Evolutionary conservation across 2,113 vertebrate species (phyloP).

Genomic region (Channa maculata): DNA sequence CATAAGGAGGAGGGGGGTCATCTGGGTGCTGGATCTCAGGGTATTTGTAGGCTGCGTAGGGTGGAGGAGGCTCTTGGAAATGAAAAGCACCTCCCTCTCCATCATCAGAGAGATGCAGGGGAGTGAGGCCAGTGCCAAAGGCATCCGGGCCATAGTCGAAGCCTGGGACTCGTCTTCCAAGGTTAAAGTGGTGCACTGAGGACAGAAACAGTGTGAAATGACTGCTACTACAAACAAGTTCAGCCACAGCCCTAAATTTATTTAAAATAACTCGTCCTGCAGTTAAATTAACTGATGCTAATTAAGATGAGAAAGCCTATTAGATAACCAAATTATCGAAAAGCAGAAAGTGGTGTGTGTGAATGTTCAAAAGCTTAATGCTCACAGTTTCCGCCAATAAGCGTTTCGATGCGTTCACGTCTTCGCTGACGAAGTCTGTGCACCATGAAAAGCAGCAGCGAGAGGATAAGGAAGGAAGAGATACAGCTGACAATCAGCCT

Average conservation of each 20-base stretch:
- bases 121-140: slow-evolving; percentile 96
- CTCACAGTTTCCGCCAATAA: slow-evolving; percentile 97
- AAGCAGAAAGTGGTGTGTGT: not conserved
- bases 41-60: slow-evolving; percentile 97
- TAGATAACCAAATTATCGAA: not conserved
- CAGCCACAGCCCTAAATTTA: not conserved
- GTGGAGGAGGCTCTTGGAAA: slow-evolving; percentile 96
- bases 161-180: slow-evolving; percentile 95
- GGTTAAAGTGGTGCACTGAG: slow-evolving; percentile 96
- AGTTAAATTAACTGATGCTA: not conserved
- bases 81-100: slow-evolving; percentile 97
- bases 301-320: not conserved
- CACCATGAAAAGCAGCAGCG: slow-evolving; percentile 98
- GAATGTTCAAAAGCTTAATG: not conserved
- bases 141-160: slow-evolving; percentile 95
- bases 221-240: not conserved
- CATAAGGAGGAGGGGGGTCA: slow-evolving; percentile 96
- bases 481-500: slow-evolving; percentile 97
- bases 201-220: not conserved
- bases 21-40: slow-evolving; percentile 95
- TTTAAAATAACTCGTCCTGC: not conserved
- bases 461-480: slow-evolving; percentile 98
- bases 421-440: slow-evolving; percentile 94
- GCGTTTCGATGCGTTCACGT: slow-evolving; percentile 94
- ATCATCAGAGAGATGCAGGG: slow-evolving; percentile 96